Evolutionary conservation across 2,113 vertebrate genomes (phyloP).

Genomic region (Melierax canorus): DNA sequence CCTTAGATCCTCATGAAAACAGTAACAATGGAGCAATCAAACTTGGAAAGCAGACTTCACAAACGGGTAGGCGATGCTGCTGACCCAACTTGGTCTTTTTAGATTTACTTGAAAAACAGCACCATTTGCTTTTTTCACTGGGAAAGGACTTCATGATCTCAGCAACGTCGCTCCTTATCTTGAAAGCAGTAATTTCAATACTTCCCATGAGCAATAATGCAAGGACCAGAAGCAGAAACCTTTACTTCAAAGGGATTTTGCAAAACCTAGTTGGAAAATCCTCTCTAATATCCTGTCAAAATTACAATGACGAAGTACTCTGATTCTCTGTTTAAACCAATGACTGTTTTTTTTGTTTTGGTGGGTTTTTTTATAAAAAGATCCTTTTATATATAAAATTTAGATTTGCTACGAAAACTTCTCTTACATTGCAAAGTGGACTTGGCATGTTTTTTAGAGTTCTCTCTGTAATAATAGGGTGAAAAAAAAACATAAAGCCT

Average conservation of each 20-base stretch:
- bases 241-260: constrained; percentile 39
- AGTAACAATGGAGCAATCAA: constrained; percentile 87
- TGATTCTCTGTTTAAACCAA: neutral
- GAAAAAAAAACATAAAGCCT: neutral
- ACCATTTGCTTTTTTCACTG: neutral
- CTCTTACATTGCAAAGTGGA: neutral
- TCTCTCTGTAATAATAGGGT: neutral
- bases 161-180: neutral
- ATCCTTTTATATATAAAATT: neutral
- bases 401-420: neutral
- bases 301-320: neutral
- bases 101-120: constrained; percentile 49
- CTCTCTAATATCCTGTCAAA: constrained; percentile 21
- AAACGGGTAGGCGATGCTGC: constrained; percentile 83
- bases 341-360: neutral
- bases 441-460: neutral
- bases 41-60: constrained; percentile 76
- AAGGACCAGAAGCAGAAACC: neutral
- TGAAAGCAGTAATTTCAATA: neutral
- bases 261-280: constrained; percentile 35
- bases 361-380: neutral
- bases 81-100: constrained; percentile 64
- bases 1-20: constrained; percentile 86
- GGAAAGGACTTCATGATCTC: constrained; percentile 9
- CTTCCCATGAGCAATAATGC: neutral